Percentiles rank a stretch among this genome's conserved stretches.
Evolutionary conservation across 2,797 vertebrate genomes (phyloP).

Genomic region (Gallinago stenura): DNA sequence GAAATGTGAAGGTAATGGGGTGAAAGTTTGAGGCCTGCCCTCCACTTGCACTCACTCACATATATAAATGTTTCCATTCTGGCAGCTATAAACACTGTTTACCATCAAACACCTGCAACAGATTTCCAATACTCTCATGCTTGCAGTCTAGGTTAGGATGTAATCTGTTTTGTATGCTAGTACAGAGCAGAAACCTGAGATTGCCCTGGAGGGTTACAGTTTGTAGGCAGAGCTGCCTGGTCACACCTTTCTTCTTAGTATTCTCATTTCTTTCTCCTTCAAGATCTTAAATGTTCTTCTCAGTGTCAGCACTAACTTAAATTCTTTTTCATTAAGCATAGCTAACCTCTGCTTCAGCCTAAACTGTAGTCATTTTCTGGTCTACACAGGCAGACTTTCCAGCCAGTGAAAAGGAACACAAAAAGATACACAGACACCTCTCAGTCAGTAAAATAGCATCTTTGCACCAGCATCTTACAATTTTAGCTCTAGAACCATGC

Average conservation of each 20-base stretch:
- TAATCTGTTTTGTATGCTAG: slow-evolving; percentile 22
- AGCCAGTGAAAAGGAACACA: background rate
- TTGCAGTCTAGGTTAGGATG: background rate
- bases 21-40: slow-evolving; percentile 71
- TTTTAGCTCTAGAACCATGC: background rate
- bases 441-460: background rate
- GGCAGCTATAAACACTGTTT: slow-evolving; percentile 66
- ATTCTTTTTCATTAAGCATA: background rate
- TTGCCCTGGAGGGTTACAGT: slow-evolving; percentile 16
- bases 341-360: background rate
- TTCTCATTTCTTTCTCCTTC: slow-evolving; percentile 1
- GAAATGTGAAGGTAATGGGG: slow-evolving; percentile 55
- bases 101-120: slow-evolving; percentile 66
- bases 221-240: slow-evolving; percentile 27
- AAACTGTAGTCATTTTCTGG: background rate
- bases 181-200: slow-evolving; percentile 26
- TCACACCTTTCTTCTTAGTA: slow-evolving; percentile 17
- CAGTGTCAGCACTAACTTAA: background rate
- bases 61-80: slow-evolving; percentile 58
- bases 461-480: background rate
- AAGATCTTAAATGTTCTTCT: background rate
- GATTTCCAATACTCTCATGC: slow-evolving; percentile 52
- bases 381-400: background rate
- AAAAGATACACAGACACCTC: background rate
- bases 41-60: slow-evolving; percentile 61